Evolutionary conservation across 2,797 vertebrate species (phyloP).

Genomic region (Lemur catta): DNA sequence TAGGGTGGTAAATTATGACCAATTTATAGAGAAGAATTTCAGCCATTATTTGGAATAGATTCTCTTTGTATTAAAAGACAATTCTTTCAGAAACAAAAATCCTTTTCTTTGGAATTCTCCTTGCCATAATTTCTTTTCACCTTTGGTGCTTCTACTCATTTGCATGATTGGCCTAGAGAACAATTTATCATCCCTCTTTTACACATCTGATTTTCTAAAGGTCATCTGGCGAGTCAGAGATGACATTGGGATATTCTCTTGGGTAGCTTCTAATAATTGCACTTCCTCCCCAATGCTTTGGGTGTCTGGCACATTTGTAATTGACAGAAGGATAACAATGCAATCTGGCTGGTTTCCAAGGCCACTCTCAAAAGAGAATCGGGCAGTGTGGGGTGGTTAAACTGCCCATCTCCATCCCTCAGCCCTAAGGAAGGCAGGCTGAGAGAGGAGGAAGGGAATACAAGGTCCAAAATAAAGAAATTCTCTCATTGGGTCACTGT

Average conservation of each 20-base stretch:
- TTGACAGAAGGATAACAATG: slow-evolving; percentile 65
- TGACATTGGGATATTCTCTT: slow-evolving; percentile 52
- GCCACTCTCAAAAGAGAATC: background rate
- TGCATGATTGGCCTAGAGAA: slow-evolving; percentile 47
- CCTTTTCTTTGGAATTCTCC: slow-evolving; percentile 9
- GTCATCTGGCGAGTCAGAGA: slow-evolving; percentile 53
- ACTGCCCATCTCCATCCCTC: background rate
- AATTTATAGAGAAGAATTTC: background rate
- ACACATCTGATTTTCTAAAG: slow-evolving; percentile 65
- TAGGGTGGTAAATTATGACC: background rate
- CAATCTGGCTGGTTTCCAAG: slow-evolving; percentile 65
- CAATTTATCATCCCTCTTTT: slow-evolving; percentile 49
- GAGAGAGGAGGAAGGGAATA: background rate
- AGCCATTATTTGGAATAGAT: background rate
- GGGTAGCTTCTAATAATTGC: slow-evolving; percentile 53
- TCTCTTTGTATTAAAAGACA: slow-evolving; percentile 32
- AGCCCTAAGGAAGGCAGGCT: background rate
- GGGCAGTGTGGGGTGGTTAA: background rate
- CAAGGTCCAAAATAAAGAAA: background rate
- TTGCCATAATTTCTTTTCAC: background rate
- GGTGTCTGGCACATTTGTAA: slow-evolving; percentile 65
- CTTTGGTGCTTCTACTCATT: background rate
- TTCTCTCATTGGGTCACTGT: background rate
- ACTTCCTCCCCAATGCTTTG: slow-evolving; percentile 62
- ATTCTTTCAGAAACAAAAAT: background rate